Evolutionary conservation across 2,888 invertebrate genomes (phyloP), one percentile per base, ranked within the genome.

Genomic region (Busseola fusca): DNA sequence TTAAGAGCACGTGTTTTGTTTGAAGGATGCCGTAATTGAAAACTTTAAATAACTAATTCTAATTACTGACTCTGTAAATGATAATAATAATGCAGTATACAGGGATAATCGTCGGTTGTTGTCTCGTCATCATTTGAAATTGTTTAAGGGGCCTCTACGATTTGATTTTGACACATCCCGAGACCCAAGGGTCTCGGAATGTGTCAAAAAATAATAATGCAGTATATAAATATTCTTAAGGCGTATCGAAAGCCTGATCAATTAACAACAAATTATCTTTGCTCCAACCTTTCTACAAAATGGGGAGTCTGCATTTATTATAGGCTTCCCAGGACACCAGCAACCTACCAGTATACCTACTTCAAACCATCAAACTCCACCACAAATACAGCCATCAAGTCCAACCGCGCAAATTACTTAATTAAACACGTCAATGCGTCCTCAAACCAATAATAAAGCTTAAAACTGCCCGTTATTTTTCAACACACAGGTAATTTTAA

Each of bases 401-500:
- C 54, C 16, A 72, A 64, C 64, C 65, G 50, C 54, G 50, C 72
- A 72, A 80, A 78, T 80, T 73, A 75, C 81, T 80, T 73, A 80
- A 84, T 84, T 75, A 76, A 80, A 62, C 59, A 52, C 72, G 52
- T 82, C 69, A 74, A 74, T 78, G 81, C 81, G 82, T 84, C 85
- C 80, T 86, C 85, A 87, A 80, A 80, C 81, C 86, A 87, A 87
- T 87, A 89, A 90, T 90, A 89, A 88, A 86, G 83, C 82, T 86
- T 84, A 84, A 87, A 81, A 89, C 81, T 83, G 79, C 69, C 81
- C 86, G 89, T 89, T 91, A 93, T 93, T 94, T 93, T 93, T 94
- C 91, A 93, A 93, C 90, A 86, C 92, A 89, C 95, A 95, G 95
- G 95, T 95, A 95, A 95, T 95, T 95, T 95, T 95, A 95, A 95